A percentile compares a stretch with the other conserved stretches of the same genome.
Evolutionary conservation across 2,888 invertebrate species (phyloP).

Genomic region (Tryphoninae sp.): DNA sequence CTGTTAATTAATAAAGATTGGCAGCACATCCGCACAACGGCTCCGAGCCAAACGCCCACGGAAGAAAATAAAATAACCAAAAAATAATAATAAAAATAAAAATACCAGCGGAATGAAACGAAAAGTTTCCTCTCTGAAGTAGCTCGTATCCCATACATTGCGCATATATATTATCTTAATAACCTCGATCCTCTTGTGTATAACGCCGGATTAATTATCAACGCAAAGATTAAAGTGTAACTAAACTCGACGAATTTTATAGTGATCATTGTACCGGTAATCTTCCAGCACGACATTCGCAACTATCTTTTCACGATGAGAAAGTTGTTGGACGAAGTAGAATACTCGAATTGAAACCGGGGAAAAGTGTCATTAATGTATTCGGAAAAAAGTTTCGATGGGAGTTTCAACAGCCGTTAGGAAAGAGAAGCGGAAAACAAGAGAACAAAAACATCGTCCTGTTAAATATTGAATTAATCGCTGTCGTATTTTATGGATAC

Average conservation of each 20-base stretch:
- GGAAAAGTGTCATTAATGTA: constrained; percentile 13
- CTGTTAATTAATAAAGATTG: constrained; percentile 64
- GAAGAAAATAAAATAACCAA: constrained; percentile 21
- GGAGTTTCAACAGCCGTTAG: constrained; percentile 20
- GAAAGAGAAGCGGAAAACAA: background rate
- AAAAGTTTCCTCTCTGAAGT: constrained; percentile 5
- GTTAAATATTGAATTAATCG: constrained; percentile 60
- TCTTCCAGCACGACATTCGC: background rate
- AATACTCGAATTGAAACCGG: background rate
- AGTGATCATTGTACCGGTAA: background rate
- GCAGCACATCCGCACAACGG: constrained; percentile 52
- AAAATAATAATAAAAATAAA: constrained; percentile 19
- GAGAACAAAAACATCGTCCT: background rate
- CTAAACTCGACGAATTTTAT: constrained; percentile 8
- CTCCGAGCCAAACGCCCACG: constrained; percentile 50
- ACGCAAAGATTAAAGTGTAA: constrained; percentile 14
- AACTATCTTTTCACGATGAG: constrained; percentile 1
- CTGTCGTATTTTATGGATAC: constrained; percentile 44
- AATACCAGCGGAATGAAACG: constrained; percentile 24
- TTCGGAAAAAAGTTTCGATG: constrained; percentile 25
- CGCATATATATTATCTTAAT: background rate
- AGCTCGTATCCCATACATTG: background rate
- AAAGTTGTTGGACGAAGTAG: background rate
- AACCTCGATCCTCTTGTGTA: background rate
- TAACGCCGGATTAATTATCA: constrained; percentile 9